phyloP scores from a whole-genome alignment of 1,140 invertebrate genomes.

The Adoxophyes honmai region DNA sequence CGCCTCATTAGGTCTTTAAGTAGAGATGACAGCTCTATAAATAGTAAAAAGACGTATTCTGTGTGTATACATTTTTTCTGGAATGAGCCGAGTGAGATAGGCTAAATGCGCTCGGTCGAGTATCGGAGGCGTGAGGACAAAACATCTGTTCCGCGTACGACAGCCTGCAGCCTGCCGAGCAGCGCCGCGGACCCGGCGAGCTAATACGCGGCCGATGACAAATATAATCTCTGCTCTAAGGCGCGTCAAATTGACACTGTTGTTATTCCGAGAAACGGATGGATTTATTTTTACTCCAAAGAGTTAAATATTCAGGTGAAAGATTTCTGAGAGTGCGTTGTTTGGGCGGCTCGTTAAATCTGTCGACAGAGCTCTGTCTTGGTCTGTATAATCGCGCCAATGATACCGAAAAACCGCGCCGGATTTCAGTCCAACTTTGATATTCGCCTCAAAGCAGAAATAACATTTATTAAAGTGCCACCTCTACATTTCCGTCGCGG shows the following conservation, averaged over 20 bases:
- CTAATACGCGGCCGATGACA: slow-evolving; percentile 62
- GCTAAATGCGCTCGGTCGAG: slow-evolving; percentile 36
- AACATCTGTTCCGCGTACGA: slow-evolving; percentile 52
- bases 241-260: slow-evolving; percentile 63
- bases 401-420: slow-evolving; percentile 58
- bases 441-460: slow-evolving; percentile 57
- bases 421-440: slow-evolving; percentile 49
- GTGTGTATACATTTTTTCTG: slow-evolving; percentile 37
- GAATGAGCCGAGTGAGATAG: slow-evolving; percentile 38
- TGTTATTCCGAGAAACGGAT: slow-evolving; percentile 65
- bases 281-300: slow-evolving; percentile 70
- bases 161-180: slow-evolving; percentile 23
- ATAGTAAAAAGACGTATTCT: slow-evolving; percentile 35
- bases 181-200: slow-evolving; percentile 40
- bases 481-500: not conserved
- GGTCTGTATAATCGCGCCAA: slow-evolving; percentile 49
- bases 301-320: slow-evolving; percentile 72
- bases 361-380: slow-evolving; percentile 44
- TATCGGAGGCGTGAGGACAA: slow-evolving; percentile 39
- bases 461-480: slow-evolving; percentile 48
- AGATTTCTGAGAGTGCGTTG: slow-evolving; percentile 60
- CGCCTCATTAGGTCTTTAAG: slow-evolving; percentile 66
- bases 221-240: slow-evolving; percentile 71
- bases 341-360: slow-evolving; percentile 58
- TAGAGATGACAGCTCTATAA: slow-evolving; percentile 59